Base-by-base conservation (phyloP, 2,888 invertebrate genomes). In the Orthosia gracilis region DNA sequence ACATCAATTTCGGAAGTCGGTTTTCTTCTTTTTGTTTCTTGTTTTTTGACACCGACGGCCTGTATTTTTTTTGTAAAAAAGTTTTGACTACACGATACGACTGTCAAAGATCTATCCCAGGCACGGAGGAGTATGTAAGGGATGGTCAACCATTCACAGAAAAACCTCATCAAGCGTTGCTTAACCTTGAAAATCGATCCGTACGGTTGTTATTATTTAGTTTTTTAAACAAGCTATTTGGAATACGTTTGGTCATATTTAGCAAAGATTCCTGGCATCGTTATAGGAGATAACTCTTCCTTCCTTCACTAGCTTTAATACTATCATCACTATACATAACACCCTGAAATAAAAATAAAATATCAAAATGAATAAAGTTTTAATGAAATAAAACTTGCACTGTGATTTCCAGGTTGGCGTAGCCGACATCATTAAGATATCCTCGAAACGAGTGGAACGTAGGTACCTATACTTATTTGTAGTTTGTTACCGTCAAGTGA, bases 361-460 rank as follows among this genome's bases (percentile, higher is more conserved):
- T 55, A 76, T 78, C 13, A 71, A 71, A 61, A 50, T 17, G 54
- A 64, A 68, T 68, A 77, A 88, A 88, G 86, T 88, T 90, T 86
- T 90, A 90, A 90, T 90, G 86, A 89, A 87, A 86, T 72, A 78
- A 80, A 86, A 88, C 82, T 89, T 82, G 72, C 55, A 68, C 54
- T 59, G 69, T 78, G 78, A 86, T 84, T 87, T 84, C 76, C 75
- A 75, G 64, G 73, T 78, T 70, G 21, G 45, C 58, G 63, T 47
- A 71, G 63, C 61, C 67, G 73, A 73, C 84, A 50, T 85, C 69
- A 82, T 83, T 84, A 79, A 73, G 67, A 84, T 84, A 68, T 74
- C 72, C 50, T 55, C 54, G 64, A 66, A 68, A 77, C 69, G 52
- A 47, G 68, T 58, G 49, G 47, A 63, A 55, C 49, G 31, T n/a